These are phyloP conservation scores for Dolichopus griseipennis DNA, from an alignment of 2,888 invertebrate genomes.

Conservation along the genomic window DNA sequence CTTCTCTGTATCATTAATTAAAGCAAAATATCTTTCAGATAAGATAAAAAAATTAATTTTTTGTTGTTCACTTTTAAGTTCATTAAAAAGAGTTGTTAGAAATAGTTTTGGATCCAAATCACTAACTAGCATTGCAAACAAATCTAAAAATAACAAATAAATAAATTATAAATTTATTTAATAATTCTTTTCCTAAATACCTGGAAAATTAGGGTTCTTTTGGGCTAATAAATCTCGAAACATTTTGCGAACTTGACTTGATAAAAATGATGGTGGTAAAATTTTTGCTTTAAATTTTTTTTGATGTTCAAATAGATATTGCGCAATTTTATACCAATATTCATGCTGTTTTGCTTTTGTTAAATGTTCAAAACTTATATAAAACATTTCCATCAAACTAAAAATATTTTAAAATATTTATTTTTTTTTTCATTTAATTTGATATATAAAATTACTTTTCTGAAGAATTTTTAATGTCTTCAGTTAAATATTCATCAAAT, in stretches of 20 bases:
- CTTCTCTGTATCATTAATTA: conserved; percentile 29
- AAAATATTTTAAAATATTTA: neutral
- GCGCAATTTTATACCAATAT: conserved; percentile 36
- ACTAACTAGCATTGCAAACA: conserved; percentile 35
- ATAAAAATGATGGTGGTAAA: conserved; percentile 32
- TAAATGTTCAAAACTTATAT: conserved; percentile 33
- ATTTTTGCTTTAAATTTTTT: conserved; percentile 27
- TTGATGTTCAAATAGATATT: conserved; percentile 36
- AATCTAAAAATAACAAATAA: conserved; percentile 25
- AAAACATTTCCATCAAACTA: conserved; percentile 31
- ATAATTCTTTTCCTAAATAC: conserved; percentile 24
- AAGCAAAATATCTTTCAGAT: conserved; percentile 37
- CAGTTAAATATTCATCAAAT: conserved; percentile 24
- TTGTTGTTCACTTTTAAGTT: conserved; percentile 36
- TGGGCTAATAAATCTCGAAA: conserved; percentile 35
- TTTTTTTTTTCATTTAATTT: too few relatives aligned
- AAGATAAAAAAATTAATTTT: conserved; percentile 37
- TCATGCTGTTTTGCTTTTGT: conserved; percentile 37
- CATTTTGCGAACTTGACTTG: conserved; percentile 33
- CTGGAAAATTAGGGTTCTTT: conserved; percentile 37
- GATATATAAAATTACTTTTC: conserved; percentile 22
- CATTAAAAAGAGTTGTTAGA: conserved; percentile 32
- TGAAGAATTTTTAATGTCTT: conserved; percentile 24
- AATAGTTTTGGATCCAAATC: conserved; percentile 29
- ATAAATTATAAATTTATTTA: neutral